Evolutionary conservation across 2,888 invertebrate species (phyloP).

Genomic region (Nomada fucata): DNA sequence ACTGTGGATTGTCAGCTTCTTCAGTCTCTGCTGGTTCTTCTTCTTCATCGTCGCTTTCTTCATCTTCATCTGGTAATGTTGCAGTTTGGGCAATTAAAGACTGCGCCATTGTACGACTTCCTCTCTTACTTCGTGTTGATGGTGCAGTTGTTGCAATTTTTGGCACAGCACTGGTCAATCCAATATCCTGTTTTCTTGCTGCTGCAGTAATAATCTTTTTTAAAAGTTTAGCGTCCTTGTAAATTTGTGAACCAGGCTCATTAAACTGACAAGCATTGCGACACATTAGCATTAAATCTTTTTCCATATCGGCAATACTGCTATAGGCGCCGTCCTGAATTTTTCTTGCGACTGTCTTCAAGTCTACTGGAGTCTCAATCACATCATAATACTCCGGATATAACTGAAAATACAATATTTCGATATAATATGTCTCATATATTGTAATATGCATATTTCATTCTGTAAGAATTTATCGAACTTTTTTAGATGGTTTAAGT

Average conservation of each 20-base stretch:
- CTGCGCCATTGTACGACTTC: slow-evolving; percentile 82
- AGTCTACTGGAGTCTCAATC: slow-evolving; percentile 96
- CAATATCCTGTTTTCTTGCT: slow-evolving; percentile 80
- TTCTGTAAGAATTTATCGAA: slow-evolving; percentile 70
- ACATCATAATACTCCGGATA: slow-evolving; percentile 98
- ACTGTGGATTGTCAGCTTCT: slow-evolving; percentile 90
- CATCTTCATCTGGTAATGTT: slow-evolving; percentile 87
- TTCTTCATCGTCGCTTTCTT: slow-evolving; percentile 87
- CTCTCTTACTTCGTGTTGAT: slow-evolving; percentile 82
- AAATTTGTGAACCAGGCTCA: slow-evolving; percentile 98
- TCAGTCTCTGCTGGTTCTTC: slow-evolving; percentile 86
- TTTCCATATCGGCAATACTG: slow-evolving; percentile 92
- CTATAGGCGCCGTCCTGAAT: slow-evolving; percentile 94
- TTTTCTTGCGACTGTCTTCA: slow-evolving; percentile 96
- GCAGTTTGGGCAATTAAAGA: slow-evolving; percentile 87
- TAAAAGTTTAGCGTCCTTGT: slow-evolving; percentile 96
- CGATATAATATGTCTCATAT: slow-evolving; percentile 3
- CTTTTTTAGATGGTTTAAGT: slow-evolving; percentile 94
- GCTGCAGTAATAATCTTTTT: slow-evolving; percentile 89
- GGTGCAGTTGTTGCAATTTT: slow-evolving; percentile 77
- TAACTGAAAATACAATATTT: slow-evolving; percentile 84
- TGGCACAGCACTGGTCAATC: slow-evolving; percentile 69
- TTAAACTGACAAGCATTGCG: slow-evolving; percentile 98
- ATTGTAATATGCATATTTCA: too few species aligned
- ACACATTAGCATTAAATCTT: slow-evolving; percentile 95